phyloP scores from a whole-genome alignment of 1,140 invertebrate species.

The Nylanderia fulva region DNA sequence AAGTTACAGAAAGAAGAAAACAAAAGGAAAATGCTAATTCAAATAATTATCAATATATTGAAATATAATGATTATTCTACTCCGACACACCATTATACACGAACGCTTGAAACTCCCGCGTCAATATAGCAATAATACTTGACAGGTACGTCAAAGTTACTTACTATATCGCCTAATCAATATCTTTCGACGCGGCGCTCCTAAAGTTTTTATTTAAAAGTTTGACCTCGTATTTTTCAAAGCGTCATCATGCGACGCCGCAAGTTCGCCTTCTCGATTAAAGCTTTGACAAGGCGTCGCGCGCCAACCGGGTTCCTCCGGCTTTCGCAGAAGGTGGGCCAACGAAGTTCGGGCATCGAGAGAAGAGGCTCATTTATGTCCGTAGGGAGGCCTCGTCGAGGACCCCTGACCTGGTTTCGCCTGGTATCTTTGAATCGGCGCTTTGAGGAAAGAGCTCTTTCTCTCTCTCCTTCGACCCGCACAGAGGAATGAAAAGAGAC shows the following conservation, averaged over 20 bases:
- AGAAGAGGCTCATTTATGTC: slow-evolving; percentile 43
- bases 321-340: neutral
- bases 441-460: neutral
- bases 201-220: slow-evolving; percentile 4
- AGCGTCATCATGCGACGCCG: neutral
- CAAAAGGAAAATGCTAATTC: too few species aligned
- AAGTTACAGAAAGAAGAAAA: too few species aligned
- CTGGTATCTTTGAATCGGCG: slow-evolving; percentile 48
- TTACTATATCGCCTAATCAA: neutral
- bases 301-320: neutral
- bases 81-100: neutral
- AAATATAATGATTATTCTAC: too few species aligned
- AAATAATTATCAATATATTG: too few species aligned
- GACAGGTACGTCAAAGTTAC: neutral
- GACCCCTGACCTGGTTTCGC: slow-evolving; percentile 48
- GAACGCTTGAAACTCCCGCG: neutral
- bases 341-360: slow-evolving; percentile 38
- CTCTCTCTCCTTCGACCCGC: too few species aligned
- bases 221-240: slow-evolving; percentile 14
- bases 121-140: neutral
- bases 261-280: slow-evolving; percentile 12
- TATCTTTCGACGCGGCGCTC: neutral
- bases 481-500: neutral
- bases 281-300: slow-evolving; percentile 28
- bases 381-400: slow-evolving; percentile 27